Evolutionary conservation across 30 jellyfish, hydroid and myxozoan species (phyloP), one percentile per base, ranked within the genome.

Genomic region (Chironex yamaguchii): DNA sequence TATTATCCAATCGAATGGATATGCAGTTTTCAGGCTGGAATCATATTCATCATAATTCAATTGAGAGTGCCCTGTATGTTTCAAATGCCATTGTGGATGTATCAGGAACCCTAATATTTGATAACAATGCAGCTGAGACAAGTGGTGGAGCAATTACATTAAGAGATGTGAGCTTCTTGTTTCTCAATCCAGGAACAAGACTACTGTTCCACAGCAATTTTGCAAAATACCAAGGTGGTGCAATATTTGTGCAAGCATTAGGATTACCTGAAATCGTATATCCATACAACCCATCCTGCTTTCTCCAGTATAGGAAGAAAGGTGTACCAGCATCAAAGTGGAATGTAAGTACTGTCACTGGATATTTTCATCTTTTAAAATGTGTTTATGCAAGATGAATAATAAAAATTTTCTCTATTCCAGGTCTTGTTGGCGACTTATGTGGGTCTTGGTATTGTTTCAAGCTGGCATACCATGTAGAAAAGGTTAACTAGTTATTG

Each of bases 231-330:
- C 67, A 67, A 25, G 98, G 98, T n/a, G 98, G 98, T 0, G 98
- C 97, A 2, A 28, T 92, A 72, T 89, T 81, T 17, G 92, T 92
- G 1, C 49, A 27, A 22, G 42, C 96, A 1, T 31, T 87, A 49
- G 98, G 98, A 34, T 65, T 92, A 78, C 97, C 98, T 32, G 90
- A 82, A 9, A 25, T 86, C 70, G 96, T 89, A 0, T 86, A 92
- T 51, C 62, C 69, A 26, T 69, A 79, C 81, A 92, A 92, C 42
- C 98, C 98, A 50, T 81, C 85, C 32, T 92, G 98, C 58, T 92
- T 92, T 32, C 71, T 92, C 13, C 95, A 86, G 71, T 92, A 92
- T 30, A 54, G 67, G 21, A 81, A 51, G 17, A 66, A 31, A 32
- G 50, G 51, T 34, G 65, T 49, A 28, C 98, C 98, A 20, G 78